These are phyloP conservation scores for Rousettus leschenaultii DNA, from an alignment of 2,113 vertebrate species.

Conservation along the genomic window DNA sequence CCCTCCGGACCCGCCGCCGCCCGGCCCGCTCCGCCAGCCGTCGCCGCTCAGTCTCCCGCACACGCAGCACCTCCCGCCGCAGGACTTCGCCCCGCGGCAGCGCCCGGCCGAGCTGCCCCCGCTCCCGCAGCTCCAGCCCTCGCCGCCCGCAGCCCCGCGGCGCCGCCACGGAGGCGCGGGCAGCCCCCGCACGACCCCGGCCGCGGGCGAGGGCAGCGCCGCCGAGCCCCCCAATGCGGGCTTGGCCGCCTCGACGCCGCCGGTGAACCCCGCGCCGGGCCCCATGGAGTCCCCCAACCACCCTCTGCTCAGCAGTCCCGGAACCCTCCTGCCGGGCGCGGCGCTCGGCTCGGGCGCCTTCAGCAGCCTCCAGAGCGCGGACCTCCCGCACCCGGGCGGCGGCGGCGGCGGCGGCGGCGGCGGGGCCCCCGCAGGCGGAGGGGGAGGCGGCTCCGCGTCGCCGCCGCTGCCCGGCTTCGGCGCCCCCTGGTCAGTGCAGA, in stretches of 20 bases:
- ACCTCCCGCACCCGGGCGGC: constrained; percentile 85
- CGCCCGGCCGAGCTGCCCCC: constrained; percentile 62
- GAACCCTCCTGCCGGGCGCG: constrained; percentile 84
- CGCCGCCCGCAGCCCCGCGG: constrained; percentile 62
- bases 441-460: constrained; percentile 86
- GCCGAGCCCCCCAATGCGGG: constrained; percentile 80
- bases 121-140: constrained; percentile 66
- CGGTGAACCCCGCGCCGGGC: constrained; percentile 80
- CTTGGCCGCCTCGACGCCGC: constrained; percentile 81
- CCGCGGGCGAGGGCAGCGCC: constrained; percentile 74
- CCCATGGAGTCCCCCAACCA: constrained; percentile 87
- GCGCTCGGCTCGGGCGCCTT: constrained; percentile 90
- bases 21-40: constrained; percentile 81
- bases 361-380: constrained; percentile 88
- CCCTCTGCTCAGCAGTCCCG: constrained; percentile 83
- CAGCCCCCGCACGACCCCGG: constrained; percentile 61
- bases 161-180: constrained; percentile 72
- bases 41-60: constrained; percentile 79
- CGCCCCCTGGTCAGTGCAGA: constrained; percentile 95
- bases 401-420: constrained; percentile 73
- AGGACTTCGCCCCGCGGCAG: constrained; percentile 80
- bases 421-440: constrained; percentile 57
- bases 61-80: constrained; percentile 79
- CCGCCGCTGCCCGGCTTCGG: constrained; percentile 92
- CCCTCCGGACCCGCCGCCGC: constrained; percentile 78